Evolutionary conservation across 53 echinoderm and acorn worm genomes (phyloP), one percentile per base, ranked within the genome.

Genomic region (Temnopleurus reevesii): DNA sequence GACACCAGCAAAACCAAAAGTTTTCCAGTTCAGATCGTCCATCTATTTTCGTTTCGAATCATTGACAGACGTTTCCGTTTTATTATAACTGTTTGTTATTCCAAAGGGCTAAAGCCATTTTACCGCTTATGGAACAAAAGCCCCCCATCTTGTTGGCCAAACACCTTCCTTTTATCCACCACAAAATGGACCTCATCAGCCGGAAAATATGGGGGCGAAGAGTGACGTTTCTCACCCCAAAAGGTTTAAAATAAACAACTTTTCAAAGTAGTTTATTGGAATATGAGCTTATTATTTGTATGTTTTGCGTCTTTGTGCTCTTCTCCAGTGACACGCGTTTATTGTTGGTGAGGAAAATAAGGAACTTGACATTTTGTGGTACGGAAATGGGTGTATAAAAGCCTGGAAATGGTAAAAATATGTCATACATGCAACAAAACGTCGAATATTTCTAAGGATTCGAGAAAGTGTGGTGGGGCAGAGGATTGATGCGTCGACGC

Each of bases 121-220:
- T 47, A 21, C 10, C 79, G 79, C 45, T 79, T 79, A 79, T 3
- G 9, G 12, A 9, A 79, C 79, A 79, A 79, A 28, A 15, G 79
- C 6, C 29, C 46, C 47, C 46, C 47, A 47, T 28, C 25, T 15
- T 26, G 46, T 6, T 29, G 12, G 28, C 27, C 8, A 79, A 79
- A 79, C 79, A 79, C 79, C 49, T 49, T 49, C 27, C 79, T 30
- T 44, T 79, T 79, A 47, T 83, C 19, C 57, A 5, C 8, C 30
- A 3, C 3, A 83, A 83, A 83, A 83, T 53, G 51, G 55, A 33
- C 36, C 19, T 55, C 29, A 83, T 55, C 54, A 83, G 21, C 83
- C 36, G 56, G 83, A 83, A 83, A 55, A 55, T 55, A 55, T n/a
- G 53, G 51, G 83, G 83, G 83, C 83, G 83, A 53, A 83, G 83